Percentiles rank a stretch among this genome's conserved stretches.
Conservation (phyloP, 2,888 invertebrate genomes). For the Chesias legatella region DNA sequence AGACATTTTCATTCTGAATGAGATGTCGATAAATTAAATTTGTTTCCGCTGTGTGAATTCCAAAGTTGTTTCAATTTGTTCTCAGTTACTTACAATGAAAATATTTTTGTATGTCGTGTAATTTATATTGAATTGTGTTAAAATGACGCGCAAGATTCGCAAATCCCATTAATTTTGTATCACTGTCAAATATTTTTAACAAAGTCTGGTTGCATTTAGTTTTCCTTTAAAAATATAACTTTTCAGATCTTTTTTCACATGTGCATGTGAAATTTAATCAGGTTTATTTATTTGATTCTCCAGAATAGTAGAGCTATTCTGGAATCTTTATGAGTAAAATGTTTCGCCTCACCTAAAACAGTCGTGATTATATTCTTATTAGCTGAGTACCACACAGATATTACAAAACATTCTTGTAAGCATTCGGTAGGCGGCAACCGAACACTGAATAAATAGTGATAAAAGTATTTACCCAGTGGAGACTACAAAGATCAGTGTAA, state of each 20-base stretch:
- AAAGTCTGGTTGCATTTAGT: neutral
- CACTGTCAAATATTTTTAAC: slow-evolving; percentile 5
- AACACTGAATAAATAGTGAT: slow-evolving; percentile 73
- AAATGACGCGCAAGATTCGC: slow-evolving; percentile 47
- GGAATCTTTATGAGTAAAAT: no score
- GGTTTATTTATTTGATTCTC: no score
- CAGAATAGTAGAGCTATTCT: no score
- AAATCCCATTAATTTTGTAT: slow-evolving; percentile 19
- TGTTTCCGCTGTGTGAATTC: slow-evolving; percentile 73
- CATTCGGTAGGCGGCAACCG: slow-evolving; percentile 64
- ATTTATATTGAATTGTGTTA: slow-evolving; percentile 46
- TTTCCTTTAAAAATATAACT: no score
- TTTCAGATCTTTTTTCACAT: no score
- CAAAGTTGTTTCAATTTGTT: slow-evolving; percentile 76
- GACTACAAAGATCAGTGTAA: slow-evolving; percentile 72
- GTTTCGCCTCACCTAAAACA: slow-evolving; percentile 39
- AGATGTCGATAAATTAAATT: slow-evolving; percentile 78
- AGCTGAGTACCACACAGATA: slow-evolving; percentile 44
- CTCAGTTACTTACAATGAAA: slow-evolving; percentile 51
- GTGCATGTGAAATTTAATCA: no score
- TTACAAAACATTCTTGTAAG: slow-evolving; percentile 51
- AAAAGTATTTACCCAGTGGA: slow-evolving; percentile 73
- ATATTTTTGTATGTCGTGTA: slow-evolving; percentile 41
- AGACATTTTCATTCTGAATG: slow-evolving; percentile 64
- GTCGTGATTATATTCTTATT: slow-evolving; percentile 50